Conservation (phyloP, 2,797 vertebrate species). For the Carcharodon carcharias region DNA sequence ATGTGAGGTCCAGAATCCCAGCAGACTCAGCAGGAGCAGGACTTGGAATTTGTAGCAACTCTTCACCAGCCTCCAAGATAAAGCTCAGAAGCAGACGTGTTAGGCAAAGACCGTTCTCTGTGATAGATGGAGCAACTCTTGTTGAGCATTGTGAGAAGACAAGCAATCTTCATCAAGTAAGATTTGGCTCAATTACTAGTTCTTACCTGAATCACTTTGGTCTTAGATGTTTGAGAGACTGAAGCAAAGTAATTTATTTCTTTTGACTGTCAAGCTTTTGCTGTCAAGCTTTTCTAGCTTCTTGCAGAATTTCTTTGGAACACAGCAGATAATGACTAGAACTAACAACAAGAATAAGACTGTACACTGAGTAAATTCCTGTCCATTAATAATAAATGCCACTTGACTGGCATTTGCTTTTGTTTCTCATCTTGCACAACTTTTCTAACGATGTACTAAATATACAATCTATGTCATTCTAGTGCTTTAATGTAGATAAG, state of each 20-base stretch:
- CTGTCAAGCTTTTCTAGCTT: neutral
- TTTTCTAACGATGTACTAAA: neutral
- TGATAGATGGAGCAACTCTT: constrained; percentile 59
- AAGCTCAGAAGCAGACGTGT: constrained; percentile 47
- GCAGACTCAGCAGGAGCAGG: constrained; percentile 44
- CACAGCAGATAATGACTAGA: neutral
- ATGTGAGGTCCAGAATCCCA: neutral
- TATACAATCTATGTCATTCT: neutral
- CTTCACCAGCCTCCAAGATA: constrained; percentile 45
- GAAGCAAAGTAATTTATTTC: neutral
- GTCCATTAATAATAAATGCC: neutral
- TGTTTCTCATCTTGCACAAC: constrained; percentile 45
- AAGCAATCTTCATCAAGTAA: constrained; percentile 60
- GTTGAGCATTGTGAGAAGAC: constrained; percentile 46
- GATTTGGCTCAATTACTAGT: constrained; percentile 40
- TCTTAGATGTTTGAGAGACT: neutral
- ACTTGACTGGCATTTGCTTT: constrained; percentile 43
- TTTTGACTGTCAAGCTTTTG: neutral
- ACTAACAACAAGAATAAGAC: neutral
- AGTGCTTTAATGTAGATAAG: neutral
- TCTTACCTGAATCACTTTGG: neutral
- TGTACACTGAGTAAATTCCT: neutral
- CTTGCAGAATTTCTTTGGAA: neutral
- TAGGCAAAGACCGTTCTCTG: constrained; percentile 59
- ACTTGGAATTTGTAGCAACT: constrained; percentile 38